Percentiles rank a stretch among this genome's conserved stretches.
Evolutionary conservation across 2,113 vertebrate genomes (phyloP).

Genomic region (Eupsittula cactorum): DNA sequence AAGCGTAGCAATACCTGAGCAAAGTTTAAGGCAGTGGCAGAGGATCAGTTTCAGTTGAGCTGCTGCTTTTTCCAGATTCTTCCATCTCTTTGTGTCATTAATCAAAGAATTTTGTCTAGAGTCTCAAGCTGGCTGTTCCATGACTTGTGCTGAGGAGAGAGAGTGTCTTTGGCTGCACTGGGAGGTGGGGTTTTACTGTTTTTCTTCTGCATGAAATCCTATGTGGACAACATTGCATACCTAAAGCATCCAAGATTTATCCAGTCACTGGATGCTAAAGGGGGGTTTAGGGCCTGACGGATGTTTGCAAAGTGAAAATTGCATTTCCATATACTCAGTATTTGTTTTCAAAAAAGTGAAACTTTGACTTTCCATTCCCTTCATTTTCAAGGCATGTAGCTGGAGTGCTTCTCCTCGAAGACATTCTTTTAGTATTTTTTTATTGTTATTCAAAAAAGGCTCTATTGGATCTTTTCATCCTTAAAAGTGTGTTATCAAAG

Average conservation of each 20-base stretch:
- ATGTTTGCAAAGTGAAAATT: background rate
- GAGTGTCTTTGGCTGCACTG: background rate
- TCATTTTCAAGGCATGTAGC: background rate
- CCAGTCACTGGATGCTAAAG: background rate
- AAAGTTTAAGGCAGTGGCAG: background rate
- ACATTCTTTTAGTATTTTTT: background rate
- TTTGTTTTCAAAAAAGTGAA: background rate
- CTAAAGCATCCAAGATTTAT: background rate
- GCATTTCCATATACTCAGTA: background rate
- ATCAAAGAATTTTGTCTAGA: background rate
- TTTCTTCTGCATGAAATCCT: background rate
- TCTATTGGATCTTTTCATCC: background rate
- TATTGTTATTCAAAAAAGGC: background rate
- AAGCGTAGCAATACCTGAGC: background rate
- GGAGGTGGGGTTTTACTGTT: rapidly evolving
- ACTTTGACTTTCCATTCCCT: background rate
- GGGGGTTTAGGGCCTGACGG: background rate
- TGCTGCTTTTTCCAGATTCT: rapidly evolving
- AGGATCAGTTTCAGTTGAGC: background rate
- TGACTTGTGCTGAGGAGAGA: rapidly evolving
- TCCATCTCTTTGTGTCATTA: background rate
- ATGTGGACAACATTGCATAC: rapidly evolving
- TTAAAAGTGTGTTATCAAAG: background rate
- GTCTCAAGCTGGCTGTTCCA: background rate
- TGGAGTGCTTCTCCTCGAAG: background rate